Base-by-base conservation (phyloP, 2,113 vertebrate genomes). In the Montifringilla adamsi region DNA sequence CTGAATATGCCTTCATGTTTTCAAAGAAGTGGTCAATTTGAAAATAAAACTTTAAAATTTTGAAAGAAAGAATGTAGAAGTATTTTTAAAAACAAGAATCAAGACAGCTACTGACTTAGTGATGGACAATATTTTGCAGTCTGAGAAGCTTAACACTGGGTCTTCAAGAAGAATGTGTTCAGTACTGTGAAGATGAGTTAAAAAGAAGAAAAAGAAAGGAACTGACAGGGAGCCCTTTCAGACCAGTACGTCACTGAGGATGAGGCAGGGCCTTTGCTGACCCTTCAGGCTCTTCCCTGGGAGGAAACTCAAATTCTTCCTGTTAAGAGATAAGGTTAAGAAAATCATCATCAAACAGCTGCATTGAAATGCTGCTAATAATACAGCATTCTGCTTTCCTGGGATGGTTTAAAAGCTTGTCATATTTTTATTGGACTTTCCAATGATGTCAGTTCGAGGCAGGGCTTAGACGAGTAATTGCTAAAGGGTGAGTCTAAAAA, bases 381-480 rank as follows among this genome's bases (percentile, higher is more conserved):
- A 80, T 11, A 92, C 16, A 64, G 56, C 53, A 41, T 84, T 90
- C 66, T 41, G 56, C 86, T 95, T 79, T 84, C 88, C 89, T 87
- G 56, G 44, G 73, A 73, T 43, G 64, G 93, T 81, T 84, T 93
- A 72, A 84, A 89, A 78, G 73, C 92, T 86, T 84, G 90, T 50
- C 1, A 49, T 84, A 52, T 88, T 94, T 96, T 96, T 96, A 96
- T 94, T 96, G 95, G 93, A 78, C 83, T 96, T 97, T 64, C 80
- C 95, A 95, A 39, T 95, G 92, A 97, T 96, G 95, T 97, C 96
- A 97, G 90, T 89, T 87, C 13, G n/a, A 94, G 94, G 95, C 93
- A 96, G 86, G 95, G 90, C 70, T 93, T 95, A 89, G 73, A 85
- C 11, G 0, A 92, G 58, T 92, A 95, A 96, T 93, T 94, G 93